A percentile compares a stretch with the other conserved stretches of the same genome.
Evolutionary conservation across 2,888 invertebrate genomes (phyloP).

Genomic region (Drosophila fungiperda): DNA sequence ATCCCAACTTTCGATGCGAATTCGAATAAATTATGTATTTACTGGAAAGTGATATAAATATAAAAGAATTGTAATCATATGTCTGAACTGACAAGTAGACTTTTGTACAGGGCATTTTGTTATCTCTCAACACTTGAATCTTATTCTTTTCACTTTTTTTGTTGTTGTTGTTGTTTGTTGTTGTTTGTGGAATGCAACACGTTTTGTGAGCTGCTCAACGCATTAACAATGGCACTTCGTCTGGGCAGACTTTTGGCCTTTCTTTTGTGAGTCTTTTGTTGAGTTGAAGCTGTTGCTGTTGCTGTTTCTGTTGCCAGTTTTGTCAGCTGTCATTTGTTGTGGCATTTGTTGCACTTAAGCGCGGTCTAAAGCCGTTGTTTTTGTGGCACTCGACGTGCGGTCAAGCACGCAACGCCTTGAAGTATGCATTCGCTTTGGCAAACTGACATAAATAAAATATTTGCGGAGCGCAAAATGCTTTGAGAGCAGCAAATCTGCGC

Average conservation of each 20-base stretch:
- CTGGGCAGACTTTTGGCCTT: constrained; percentile 43
- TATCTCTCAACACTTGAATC: neutral
- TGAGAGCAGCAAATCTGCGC: constrained; percentile 65
- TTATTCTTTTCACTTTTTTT: neutral
- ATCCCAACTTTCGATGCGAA: neutral
- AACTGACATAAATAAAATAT: constrained; percentile 70
- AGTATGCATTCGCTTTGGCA: constrained; percentile 61
- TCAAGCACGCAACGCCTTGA: constrained; percentile 67
- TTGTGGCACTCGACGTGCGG: constrained; percentile 59
- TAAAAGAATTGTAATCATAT: neutral
- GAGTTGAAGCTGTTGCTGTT: constrained; percentile 21
- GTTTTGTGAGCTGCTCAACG: constrained; percentile 63
- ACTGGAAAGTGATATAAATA: neutral
- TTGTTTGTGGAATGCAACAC: constrained; percentile 54
- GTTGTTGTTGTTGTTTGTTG: neutral
- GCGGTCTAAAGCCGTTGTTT: constrained; percentile 43
- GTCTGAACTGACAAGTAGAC: neutral
- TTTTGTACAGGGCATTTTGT: neutral
- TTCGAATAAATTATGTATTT: neutral
- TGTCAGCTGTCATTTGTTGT: constrained; percentile 47
- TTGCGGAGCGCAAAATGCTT: constrained; percentile 42
- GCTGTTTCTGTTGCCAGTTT: constrained; percentile 33
- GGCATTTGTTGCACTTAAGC: constrained; percentile 66
- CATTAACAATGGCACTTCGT: constrained; percentile 68
- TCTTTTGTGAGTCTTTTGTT: constrained; percentile 45